Conservation (phyloP, 2,888 invertebrate genomes). For the Acanthosepion pharaonis region DNA sequence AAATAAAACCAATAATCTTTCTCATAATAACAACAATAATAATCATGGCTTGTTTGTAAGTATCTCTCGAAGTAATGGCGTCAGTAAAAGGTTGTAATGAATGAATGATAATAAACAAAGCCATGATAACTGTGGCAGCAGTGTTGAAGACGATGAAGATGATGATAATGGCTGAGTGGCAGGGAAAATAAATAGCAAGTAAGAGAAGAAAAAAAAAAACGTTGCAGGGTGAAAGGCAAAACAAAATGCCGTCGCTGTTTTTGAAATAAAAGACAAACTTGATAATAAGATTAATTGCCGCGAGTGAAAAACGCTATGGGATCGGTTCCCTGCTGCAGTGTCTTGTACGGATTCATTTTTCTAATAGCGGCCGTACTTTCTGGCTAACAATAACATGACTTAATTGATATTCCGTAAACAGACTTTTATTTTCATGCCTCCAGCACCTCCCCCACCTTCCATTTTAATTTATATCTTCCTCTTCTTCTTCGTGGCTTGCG, state of each 20-base stretch:
- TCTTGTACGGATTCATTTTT: neutral
- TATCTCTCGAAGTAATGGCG: neutral
- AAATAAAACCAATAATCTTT: neutral
- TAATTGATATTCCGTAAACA: slow-evolving; percentile 33
- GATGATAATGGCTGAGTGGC: neutral
- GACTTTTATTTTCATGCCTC: slow-evolving; percentile 33
- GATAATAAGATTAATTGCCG: slow-evolving; percentile 12
- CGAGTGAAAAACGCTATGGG: neutral
- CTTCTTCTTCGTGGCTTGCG: neutral
- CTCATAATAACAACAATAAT: neutral
- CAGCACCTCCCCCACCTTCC: neutral
- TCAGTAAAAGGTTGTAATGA: neutral
- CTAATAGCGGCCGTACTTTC: neutral
- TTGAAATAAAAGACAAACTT: slow-evolving; percentile 7
- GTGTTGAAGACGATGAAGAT: neutral
- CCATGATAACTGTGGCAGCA: no score
- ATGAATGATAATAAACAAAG: neutral
- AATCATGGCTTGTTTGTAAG: neutral
- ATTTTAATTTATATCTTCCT: neutral
- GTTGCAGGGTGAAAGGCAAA: neutral
- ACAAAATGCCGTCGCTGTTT: slow-evolving; percentile 18
- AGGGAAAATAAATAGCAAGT: neutral
- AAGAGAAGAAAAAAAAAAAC: neutral
- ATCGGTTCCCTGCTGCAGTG: neutral
- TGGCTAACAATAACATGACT: slow-evolving; percentile 3